Percentiles rank a stretch among this genome's conserved stretches.
These are phyloP conservation scores for Ornithoptera alexandrae DNA, from an alignment of 2,888 invertebrate genomes.

Conservation along the genomic window DNA sequence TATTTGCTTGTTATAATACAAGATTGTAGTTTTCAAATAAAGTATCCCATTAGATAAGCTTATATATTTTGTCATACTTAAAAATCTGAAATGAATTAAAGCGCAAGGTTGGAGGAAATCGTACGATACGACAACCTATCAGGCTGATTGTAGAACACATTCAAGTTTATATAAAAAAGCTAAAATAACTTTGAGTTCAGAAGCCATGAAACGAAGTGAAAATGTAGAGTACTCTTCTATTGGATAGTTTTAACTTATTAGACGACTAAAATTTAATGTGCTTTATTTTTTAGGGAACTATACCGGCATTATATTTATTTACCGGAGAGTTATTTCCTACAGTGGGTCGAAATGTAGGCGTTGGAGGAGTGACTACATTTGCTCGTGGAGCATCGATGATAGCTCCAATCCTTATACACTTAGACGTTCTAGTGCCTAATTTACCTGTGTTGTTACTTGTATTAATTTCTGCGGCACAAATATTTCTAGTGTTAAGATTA, in stretches of 20 bases:
- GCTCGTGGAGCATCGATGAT: slow-evolving; percentile 89
- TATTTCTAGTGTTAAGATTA: slow-evolving; percentile 58
- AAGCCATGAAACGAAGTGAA: too few species aligned
- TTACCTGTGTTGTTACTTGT: slow-evolving; percentile 59
- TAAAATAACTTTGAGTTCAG: too few species aligned
- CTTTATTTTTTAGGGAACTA: slow-evolving; percentile 65
- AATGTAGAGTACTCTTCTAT: too few species aligned
- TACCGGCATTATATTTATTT: slow-evolving; percentile 83
- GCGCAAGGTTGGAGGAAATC: too few species aligned
- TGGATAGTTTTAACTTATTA: not conserved
- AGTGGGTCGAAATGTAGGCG: slow-evolving; percentile 86
- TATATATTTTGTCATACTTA: too few species aligned
- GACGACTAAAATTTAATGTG: not conserved
- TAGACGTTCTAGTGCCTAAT: slow-evolving; percentile 49
- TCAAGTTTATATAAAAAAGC: too few species aligned
- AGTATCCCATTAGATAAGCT: too few species aligned
- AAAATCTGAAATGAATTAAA: too few species aligned
- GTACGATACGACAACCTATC: too few species aligned
- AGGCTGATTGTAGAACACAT: too few species aligned
- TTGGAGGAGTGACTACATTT: slow-evolving; percentile 86
- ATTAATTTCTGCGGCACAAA: slow-evolving; percentile 52
- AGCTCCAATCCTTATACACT: slow-evolving; percentile 59
- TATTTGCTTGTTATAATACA: too few species aligned
- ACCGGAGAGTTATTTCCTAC: slow-evolving; percentile 90
- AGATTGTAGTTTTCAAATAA: too few species aligned